Percentiles rank a stretch among this genome's conserved stretches.
These are phyloP conservation scores for Microtus ochrogaster DNA, from an alignment of 2,113 vertebrate species.

Conservation along the genomic window DNA sequence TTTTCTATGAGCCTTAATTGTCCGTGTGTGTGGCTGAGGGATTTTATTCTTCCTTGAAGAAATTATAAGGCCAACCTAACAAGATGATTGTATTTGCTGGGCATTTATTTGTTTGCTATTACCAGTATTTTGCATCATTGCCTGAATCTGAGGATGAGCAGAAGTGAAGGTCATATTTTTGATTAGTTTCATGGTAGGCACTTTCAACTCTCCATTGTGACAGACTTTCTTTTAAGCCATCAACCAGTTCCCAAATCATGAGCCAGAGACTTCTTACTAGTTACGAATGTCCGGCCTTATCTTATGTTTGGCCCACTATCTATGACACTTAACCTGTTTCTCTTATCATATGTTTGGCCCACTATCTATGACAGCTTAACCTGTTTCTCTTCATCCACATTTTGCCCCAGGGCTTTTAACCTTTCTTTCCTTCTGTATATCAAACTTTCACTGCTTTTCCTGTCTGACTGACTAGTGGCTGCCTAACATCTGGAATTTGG, in stretches of 20 bases:
- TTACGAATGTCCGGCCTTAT: too few species aligned
- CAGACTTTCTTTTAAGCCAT: background rate
- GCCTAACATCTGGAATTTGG: too few species aligned
- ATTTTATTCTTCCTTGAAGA: slow-evolving; percentile 14
- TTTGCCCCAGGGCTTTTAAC: too few species aligned
- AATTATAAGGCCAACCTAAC: background rate
- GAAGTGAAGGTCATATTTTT: background rate
- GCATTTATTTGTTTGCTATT: slow-evolving; percentile 22
- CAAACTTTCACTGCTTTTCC: too few species aligned
- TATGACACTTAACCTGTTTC: too few species aligned
- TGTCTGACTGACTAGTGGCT: too few species aligned
- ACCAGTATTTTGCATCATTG: background rate
- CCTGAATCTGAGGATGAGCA: background rate
- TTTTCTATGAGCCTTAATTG: background rate
- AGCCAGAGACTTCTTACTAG: background rate
- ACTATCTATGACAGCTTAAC: too few species aligned
- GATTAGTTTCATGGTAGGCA: background rate
- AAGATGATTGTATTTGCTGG: background rate
- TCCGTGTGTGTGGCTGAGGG: background rate
- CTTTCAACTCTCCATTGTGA: background rate
- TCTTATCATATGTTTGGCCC: too few species aligned
- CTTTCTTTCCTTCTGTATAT: too few species aligned
- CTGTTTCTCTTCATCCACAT: too few species aligned
- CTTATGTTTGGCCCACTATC: too few species aligned
- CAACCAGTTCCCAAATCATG: background rate